Percentiles rank a stretch among this genome's conserved stretches.
These are phyloP conservation scores for Macaca nemestrina DNA, from an alignment of 2,113 vertebrate genomes.

Conservation along the genomic window DNA sequence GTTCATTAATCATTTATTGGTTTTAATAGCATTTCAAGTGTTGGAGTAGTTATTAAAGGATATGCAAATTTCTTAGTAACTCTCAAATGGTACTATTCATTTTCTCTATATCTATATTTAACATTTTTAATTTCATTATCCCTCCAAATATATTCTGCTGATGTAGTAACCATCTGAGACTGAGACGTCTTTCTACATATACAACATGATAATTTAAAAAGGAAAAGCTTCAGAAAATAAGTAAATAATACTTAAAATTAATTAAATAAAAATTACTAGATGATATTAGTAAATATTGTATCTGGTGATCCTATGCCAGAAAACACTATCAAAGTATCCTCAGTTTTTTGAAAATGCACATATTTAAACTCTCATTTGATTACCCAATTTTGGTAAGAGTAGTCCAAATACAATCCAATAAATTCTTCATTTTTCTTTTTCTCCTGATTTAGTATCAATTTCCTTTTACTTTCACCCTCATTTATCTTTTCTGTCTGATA, in stretches of 20 bases:
- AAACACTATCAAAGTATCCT: background rate
- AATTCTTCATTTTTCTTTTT: conserved; percentile 34
- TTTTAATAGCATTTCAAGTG: background rate
- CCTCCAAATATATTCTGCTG: background rate
- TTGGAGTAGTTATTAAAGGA: background rate
- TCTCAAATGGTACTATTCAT: background rate
- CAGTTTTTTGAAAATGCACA: background rate
- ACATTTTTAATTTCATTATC: background rate
- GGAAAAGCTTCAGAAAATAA: background rate
- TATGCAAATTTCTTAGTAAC: background rate
- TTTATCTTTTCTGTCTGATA: conserved; percentile 1
- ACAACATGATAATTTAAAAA: background rate
- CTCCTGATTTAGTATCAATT: background rate
- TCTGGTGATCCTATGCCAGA: background rate
- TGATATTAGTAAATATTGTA: background rate
- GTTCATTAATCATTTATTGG: background rate
- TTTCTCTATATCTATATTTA: background rate
- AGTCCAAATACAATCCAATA: background rate
- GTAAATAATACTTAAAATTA: background rate
- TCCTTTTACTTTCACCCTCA: background rate
- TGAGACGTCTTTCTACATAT: background rate
- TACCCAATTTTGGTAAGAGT: background rate
- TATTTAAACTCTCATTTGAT: conserved; percentile 8
- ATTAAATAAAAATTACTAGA: background rate
- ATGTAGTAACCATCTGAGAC: background rate